Base-by-base conservation (phyloP, 2,888 invertebrate genomes). In the Leuctra nigra region DNA sequence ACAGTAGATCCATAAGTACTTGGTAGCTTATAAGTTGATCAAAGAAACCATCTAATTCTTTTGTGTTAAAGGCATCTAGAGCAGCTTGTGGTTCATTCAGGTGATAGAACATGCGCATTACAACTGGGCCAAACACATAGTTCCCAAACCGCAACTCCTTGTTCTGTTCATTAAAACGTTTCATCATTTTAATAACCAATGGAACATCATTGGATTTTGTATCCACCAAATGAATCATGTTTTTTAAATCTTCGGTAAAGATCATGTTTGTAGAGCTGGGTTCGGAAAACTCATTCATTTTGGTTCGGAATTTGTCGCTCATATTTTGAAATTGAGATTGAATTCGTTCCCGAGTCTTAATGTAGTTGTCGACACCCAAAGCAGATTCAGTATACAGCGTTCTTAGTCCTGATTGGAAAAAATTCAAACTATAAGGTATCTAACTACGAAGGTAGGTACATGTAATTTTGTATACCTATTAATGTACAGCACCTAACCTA, bases 161-260 rank as follows among this genome's bases (percentile, higher is more conserved):
- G 60, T 82, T 85, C 68, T 89, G 87, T 16, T 74, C 69, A 66
- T 84, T 82, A 66, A 84, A 91, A 66, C 82, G 86, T 69, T 78
- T 77, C 61, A 88, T 72, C 88, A 91, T 90, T 64, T 79, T 75
- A 7, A 76, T 65, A 1, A 86, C 68, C 16, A 90, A 71, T 6
- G 81, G 72, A 13, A 87, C 62, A 68, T 91, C 89, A 9, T 75
- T 69, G 2, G 74, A 68, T 29, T 73, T 75, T 6, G 77, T 78
- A 59, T 84, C 80, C 2, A 80, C 79, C 54, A 91, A 69, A 66
- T 90, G 84, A 3, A 87, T 68, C 81, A 90, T 86, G 68, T 86
- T 87, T 69, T 90, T 91, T 11, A 91, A 72, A 71, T 91, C 91
- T 73, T 91, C 91, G 4, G 90, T 88, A 66, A 90, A 91, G 61